A percentile compares a stretch with the other conserved stretches of the same genome.
These are phyloP conservation scores for Coelopa frigida DNA, from an alignment of 1,140 invertebrate species.

Conservation along the genomic window DNA sequence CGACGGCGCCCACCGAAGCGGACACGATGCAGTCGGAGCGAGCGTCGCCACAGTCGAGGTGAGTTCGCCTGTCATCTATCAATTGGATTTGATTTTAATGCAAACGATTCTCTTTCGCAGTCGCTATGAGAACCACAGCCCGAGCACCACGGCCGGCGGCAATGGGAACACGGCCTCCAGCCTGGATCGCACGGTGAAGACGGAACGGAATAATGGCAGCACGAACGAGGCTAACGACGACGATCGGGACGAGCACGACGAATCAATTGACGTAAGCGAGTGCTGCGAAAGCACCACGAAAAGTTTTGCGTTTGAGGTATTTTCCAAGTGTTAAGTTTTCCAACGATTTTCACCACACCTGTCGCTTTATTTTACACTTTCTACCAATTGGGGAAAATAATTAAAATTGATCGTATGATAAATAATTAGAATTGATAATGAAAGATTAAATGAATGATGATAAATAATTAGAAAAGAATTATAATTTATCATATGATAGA, in stretches of 20 bases:
- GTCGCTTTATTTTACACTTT: too few relatives aligned
- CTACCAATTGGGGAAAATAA: too few relatives aligned
- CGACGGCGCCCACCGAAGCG: conserved; percentile 42
- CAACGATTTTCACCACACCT: too few relatives aligned
- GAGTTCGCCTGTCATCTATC: conserved; percentile 6
- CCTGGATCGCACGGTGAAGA: conserved; percentile 40
- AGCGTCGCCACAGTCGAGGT: conserved; percentile 43
- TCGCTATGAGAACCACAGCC: conserved; percentile 44
- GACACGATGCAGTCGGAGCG: conserved; percentile 44
- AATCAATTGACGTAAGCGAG: conserved; percentile 38
- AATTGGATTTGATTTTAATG: too few relatives aligned
- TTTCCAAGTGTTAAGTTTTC: conserved; percentile 4
- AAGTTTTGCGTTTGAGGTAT: conserved; percentile 12
- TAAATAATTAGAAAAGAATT: too few relatives aligned
- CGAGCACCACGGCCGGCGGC: conserved; percentile 40
- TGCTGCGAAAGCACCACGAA: neutral
- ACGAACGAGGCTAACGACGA: conserved; percentile 42
- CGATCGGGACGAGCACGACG: conserved; percentile 36
- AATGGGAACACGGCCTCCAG: conserved; percentile 33
- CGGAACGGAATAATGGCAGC: conserved; percentile 42
- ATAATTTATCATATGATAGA: too few relatives aligned
- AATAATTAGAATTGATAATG: too few relatives aligned
- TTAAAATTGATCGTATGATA: too few relatives aligned
- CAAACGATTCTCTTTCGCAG: conserved; percentile 14
- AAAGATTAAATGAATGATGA: too few relatives aligned